A percentile compares a stretch with the other conserved stretches of the same genome.
Evolutionary conservation across 2,113 vertebrate species (phyloP).

Genomic region (Amphilophus citrinellus): DNA sequence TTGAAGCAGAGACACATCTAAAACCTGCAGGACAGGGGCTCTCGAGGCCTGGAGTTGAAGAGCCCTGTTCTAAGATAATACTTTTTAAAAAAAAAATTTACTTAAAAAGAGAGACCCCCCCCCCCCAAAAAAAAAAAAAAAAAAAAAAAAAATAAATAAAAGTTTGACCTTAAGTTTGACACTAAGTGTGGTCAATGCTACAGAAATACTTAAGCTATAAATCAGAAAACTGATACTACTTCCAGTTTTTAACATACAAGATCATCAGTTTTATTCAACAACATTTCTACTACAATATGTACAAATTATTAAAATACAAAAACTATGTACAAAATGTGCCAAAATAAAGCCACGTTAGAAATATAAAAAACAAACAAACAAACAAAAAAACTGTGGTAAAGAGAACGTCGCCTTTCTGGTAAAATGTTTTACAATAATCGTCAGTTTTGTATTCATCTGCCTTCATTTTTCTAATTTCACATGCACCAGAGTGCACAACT

Average conservation of each 20-base stretch:
- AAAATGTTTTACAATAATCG: background rate
- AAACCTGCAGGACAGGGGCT: too few relatives aligned
- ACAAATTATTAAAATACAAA: conserved; percentile 46
- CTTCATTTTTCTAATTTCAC: conserved; percentile 18
- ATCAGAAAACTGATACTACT: background rate
- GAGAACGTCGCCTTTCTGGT: background rate
- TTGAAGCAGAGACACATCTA: too few relatives aligned
- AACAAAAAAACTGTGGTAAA: background rate
- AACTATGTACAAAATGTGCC: background rate
- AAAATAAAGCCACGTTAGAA: background rate
- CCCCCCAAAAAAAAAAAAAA: too few relatives aligned
- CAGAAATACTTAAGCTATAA: background rate
- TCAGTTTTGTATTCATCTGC: background rate
- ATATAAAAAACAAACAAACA: too few relatives aligned
- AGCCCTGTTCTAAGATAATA: too few relatives aligned
- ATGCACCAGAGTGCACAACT: background rate
- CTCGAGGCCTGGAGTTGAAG: too few relatives aligned
- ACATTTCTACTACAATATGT: conserved; percentile 45
- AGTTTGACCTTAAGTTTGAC: too few relatives aligned
- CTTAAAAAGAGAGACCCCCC: too few relatives aligned
- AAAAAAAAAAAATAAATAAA: too few relatives aligned
- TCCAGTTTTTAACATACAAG: background rate
- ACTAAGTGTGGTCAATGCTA: too few relatives aligned
- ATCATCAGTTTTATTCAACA: conserved; percentile 59
- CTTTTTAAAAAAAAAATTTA: too few relatives aligned